A percentile compares a stretch with the other conserved stretches of the same genome.
Evolutionary conservation across 2,888 invertebrate species (phyloP).

Genomic region (Lymantria monacha): DNA sequence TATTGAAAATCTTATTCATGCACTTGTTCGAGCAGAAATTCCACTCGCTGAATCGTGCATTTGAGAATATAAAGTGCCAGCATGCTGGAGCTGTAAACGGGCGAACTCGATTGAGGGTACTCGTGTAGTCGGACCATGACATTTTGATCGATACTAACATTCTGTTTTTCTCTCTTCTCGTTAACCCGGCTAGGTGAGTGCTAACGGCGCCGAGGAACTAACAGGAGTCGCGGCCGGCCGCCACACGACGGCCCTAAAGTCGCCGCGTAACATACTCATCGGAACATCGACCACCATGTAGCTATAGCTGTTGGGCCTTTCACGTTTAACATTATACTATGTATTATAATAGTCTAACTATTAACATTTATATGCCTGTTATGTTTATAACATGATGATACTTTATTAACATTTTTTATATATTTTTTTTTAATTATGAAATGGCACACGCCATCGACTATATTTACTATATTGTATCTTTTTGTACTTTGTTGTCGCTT

Average conservation of each 20-base stretch:
- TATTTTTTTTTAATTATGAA: constrained; percentile 53
- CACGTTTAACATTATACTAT: constrained; percentile 80
- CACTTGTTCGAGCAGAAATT: neutral
- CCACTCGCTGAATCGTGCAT: constrained; percentile 4
- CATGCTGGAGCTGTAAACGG: constrained; percentile 13
- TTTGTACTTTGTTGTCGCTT: constrained; percentile 77
- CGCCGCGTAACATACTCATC: constrained; percentile 77
- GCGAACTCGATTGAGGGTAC: constrained; percentile 60
- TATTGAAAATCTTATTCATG: neutral
- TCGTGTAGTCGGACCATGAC: constrained; percentile 76
- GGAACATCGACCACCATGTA: constrained; percentile 81
- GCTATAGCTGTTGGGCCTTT: constrained; percentile 81
- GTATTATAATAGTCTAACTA: constrained; percentile 83
- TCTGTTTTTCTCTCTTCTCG: constrained; percentile 87
- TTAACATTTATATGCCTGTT: constrained; percentile 82
- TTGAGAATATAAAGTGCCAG: neutral
- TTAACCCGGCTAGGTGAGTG: constrained; percentile 91
- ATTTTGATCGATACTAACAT: constrained; percentile 85
- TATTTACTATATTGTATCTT: constrained; percentile 76
- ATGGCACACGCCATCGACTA: constrained; percentile 82
- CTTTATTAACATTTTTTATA: constrained; percentile 75
- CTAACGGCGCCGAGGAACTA: constrained; percentile 85
- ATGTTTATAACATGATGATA: constrained; percentile 81
- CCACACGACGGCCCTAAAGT: constrained; percentile 55
- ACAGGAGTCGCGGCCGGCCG: constrained; percentile 70